Base-by-base conservation (phyloP, 2,888 invertebrate species). In the Marasmarcha lunaedactyla region DNA sequence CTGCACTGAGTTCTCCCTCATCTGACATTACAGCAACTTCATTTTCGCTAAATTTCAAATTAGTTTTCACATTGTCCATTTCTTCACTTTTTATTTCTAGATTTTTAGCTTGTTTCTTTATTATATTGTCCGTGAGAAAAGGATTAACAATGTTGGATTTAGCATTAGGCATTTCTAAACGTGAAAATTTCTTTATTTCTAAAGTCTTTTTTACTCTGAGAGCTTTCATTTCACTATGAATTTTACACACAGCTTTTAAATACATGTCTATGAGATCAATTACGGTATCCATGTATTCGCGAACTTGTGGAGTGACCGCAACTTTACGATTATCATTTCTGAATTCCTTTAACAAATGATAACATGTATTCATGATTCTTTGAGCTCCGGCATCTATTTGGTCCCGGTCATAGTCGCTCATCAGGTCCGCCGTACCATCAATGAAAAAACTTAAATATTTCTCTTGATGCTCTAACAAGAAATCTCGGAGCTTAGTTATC, bases 191-290 rank as follows among this genome's bases (percentile, higher is more conserved):
- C 56, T 93, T 90, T 38, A 91, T 88, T 59, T 97, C 95, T 25
- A 95, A 77, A 1, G 93, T 91, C 55, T 93, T 85, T 64, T 95
- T 95, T 0, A 96, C 91, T 44, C 96, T 74, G 42, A 95, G 87
- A 1, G 95, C 94, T 70, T 92, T 93, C 48, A 95, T 90, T 67
- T 96, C 94, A 40, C 93, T 90, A 66, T 95, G 95, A 43, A 95
- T 89, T 63, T 92, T 91, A 50, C 94, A 94, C 0, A 97, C 93
- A 43, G 86, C 86, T 72, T 94, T 94, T 45, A 97, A 79, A 63
- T 97, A 96, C 38, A 85, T 85, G 43, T 93, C 91, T 46, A 96
- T 85, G 2, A 94, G 79, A 39, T 90, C 87, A 27, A 93, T 69
- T 1, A 95, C 91, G 36, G 87, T 87, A 45, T 90, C 88, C 57